Evolutionary conservation across 1,140 invertebrate genomes (phyloP).

Genomic region (Brachionus koreanus): DNA sequence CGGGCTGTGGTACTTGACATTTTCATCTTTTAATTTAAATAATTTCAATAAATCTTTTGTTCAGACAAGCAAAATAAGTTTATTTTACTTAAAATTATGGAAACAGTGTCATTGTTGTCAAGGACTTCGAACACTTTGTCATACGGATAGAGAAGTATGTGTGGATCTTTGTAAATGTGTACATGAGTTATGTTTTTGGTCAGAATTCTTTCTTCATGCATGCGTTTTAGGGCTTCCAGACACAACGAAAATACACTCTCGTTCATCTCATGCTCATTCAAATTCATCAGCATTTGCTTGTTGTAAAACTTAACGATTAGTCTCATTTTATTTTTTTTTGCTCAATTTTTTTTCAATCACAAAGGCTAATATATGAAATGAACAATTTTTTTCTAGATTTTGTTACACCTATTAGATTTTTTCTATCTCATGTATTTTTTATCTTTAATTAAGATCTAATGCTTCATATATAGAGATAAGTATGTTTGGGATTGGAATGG

Average conservation of each 20-base stretch:
- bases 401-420: conserved; percentile 19
- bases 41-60: not conserved
- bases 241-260: conserved; percentile 33
- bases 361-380: not conserved
- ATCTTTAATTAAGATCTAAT: not conserved
- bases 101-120: conserved; percentile 16
- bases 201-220: conserved; percentile 23
- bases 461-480: not conserved
- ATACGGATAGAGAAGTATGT: conserved; percentile 28
- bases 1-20: conserved; percentile 35
- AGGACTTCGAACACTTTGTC: conserved; percentile 26
- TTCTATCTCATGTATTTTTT: not conserved
- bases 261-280: conserved; percentile 16
- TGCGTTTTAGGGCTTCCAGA: conserved; percentile 21
- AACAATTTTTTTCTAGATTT: not conserved
- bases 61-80: conserved; percentile 42
- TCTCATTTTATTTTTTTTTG: conserved; percentile 27
- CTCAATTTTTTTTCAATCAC: not conserved
- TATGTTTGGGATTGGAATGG: not conserved
- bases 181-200: conserved; percentile 31
- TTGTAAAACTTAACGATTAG: conserved; percentile 33
- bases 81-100: conserved; percentile 28
- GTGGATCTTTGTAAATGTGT: conserved; percentile 35
- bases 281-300: conserved; percentile 38
- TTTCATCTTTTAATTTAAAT: conserved; percentile 20